phyloP scores from a whole-genome alignment of 2,888 invertebrate species.

The Ariolimax columbianus region DNA sequence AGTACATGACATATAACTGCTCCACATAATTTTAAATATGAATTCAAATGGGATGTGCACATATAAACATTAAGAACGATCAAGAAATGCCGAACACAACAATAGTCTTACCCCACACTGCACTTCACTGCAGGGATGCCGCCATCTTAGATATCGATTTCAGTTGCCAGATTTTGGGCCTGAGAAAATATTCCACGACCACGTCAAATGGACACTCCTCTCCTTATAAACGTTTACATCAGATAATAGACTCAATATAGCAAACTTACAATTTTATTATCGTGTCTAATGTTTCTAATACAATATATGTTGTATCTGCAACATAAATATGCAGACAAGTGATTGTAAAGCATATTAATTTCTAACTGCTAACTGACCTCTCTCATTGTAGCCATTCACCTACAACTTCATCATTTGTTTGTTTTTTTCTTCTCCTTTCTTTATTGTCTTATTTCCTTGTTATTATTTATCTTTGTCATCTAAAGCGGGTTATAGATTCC shows the following conservation, averaged over 20 bases:
- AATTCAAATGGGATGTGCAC: not conserved
- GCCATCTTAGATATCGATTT: slow-evolving; percentile 69
- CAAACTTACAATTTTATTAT: not conserved
- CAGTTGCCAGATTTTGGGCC: slow-evolving; percentile 41
- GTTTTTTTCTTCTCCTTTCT: no score
- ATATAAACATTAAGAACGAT: not conserved
- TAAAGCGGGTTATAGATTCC: no score
- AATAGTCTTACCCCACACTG: slow-evolving; percentile 67
- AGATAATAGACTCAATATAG: not conserved
- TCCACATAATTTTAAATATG: not conserved
- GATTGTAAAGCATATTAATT: no score
- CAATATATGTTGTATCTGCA: not conserved
- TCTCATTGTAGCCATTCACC: no score
- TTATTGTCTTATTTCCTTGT: no score
- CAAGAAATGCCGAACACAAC: not conserved
- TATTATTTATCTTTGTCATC: no score
- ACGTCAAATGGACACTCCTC: no score
- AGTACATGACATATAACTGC: not conserved
- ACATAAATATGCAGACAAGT: not conserved
- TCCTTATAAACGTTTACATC: not conserved
- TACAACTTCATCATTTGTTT: no score
- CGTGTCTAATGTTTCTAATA: not conserved
- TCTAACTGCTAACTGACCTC: no score
- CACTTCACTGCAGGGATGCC: slow-evolving; percentile 77
- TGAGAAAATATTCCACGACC: no score